Conservation (phyloP, 2,888 invertebrate species). For the Buathra laborator region DNA sequence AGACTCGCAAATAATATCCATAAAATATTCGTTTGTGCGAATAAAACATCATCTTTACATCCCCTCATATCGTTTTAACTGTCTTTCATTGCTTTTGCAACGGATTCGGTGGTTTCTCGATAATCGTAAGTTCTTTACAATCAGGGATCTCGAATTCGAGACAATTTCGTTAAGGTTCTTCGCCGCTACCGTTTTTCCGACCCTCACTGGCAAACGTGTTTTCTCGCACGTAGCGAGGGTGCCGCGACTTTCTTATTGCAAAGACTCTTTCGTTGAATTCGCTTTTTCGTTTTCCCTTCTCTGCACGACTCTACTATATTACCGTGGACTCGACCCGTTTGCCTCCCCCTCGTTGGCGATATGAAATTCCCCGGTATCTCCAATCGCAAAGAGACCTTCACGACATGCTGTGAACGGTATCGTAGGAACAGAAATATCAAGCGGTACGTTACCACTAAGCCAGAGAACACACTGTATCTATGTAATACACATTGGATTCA, state of each 20-base stretch:
- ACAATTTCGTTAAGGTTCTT: slow-evolving; percentile 45
- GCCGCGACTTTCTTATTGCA: slow-evolving; percentile 21
- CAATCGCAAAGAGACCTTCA: background rate
- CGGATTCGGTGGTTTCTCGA: background rate
- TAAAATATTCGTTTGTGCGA: no score
- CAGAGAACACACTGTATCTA: background rate
- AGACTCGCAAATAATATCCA: no score
- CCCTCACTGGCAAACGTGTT: slow-evolving; percentile 8
- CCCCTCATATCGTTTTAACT: no score
- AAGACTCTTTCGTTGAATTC: slow-evolving; percentile 11
- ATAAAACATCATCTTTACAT: no score
- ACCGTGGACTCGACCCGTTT: background rate
- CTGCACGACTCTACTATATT: background rate
- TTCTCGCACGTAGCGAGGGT: slow-evolving; percentile 27
- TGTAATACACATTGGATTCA: no score
- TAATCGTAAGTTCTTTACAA: slow-evolving; percentile 23
- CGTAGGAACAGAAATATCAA: background rate
- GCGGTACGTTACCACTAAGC: background rate
- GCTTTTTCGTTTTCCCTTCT: slow-evolving; percentile 8
- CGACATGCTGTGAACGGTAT: slow-evolving; percentile 6
- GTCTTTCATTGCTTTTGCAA: background rate
- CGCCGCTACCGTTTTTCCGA: background rate
- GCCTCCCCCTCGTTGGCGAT: background rate
- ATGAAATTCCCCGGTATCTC: slow-evolving; percentile 24
- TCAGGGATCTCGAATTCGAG: slow-evolving; percentile 5